phyloP scores from a whole-genome alignment of 2,113 vertebrate species.

The Zingel zingel region DNA sequence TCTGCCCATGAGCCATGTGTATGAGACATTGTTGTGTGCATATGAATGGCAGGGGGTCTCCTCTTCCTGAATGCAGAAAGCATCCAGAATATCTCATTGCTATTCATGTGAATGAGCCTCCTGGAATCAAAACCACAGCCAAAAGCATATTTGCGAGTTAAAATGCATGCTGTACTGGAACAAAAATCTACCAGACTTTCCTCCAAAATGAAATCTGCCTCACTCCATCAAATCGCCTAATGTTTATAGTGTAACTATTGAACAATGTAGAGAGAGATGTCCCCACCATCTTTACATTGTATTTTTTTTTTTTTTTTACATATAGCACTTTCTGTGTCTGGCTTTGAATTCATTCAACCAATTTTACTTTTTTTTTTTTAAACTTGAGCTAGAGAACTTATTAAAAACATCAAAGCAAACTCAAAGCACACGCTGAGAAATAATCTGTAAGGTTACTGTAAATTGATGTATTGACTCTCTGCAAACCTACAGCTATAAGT shows the following conservation, averaged over 20 bases:
- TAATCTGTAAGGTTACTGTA: not conserved
- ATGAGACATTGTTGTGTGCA: conserved; percentile 20
- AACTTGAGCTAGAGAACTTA: conserved; percentile 22
- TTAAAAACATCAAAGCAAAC: conserved; percentile 33
- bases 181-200: conserved; percentile 23
- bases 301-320: not conserved
- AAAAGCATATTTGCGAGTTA: conserved; percentile 65
- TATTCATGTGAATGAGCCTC: conserved; percentile 59
- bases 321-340: not conserved
- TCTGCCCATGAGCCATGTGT: not conserved
- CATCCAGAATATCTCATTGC: conserved; percentile 62
- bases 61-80: conserved; percentile 49
- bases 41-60: conserved; percentile 42
- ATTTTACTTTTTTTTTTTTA: conserved; percentile 16
- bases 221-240: conserved; percentile 5
- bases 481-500: not conserved
- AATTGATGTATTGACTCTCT: not conserved
- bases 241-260: conserved; percentile 15
- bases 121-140: conserved; percentile 61
- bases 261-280: not conserved
- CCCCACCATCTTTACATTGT: not conserved
- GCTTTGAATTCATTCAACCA: not conserved
- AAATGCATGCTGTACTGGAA: conserved; percentile 14
- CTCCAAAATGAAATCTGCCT: conserved; percentile 12
- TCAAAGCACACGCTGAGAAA: not conserved